A percentile compares a stretch with the other conserved stretches of the same genome.
These are phyloP conservation scores for Diarsia brunnea DNA, from an alignment of 2,888 invertebrate species.

Conservation along the genomic window DNA sequence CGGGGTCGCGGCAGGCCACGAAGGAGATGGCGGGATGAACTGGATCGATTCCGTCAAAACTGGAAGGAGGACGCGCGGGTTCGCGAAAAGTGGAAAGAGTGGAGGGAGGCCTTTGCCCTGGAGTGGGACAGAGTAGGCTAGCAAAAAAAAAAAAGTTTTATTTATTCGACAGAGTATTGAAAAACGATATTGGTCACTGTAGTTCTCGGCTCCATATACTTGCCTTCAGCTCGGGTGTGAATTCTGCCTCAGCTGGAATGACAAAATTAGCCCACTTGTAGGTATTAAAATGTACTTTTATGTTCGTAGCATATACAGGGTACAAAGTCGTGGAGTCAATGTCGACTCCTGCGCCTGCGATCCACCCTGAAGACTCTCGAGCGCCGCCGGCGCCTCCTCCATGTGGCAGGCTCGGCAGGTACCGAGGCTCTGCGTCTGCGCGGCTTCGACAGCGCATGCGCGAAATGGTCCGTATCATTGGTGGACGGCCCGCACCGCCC, in stretches of 20 bases:
- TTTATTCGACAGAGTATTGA: not conserved
- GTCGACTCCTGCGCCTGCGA: slow-evolving; percentile 77
- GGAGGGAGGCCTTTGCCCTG: too few relatives aligned
- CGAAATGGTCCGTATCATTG: slow-evolving; percentile 95
- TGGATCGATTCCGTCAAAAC: too few relatives aligned
- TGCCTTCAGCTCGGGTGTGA: too few relatives aligned
- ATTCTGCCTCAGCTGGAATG: not conserved
- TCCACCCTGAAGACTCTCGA: slow-evolving; percentile 80
- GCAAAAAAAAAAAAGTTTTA: too few relatives aligned
- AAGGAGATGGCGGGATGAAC: too few relatives aligned
- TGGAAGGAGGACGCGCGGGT: too few relatives aligned
- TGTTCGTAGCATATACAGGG: slow-evolving; percentile 72
- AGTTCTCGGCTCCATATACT: not conserved
- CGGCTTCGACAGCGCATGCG: slow-evolving; percentile 83
- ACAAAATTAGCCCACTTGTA: not conserved
- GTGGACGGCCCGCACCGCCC: slow-evolving; percentile 94
- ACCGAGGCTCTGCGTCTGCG: slow-evolving; percentile 75
- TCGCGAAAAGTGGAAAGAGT: too few relatives aligned
- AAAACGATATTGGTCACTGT: not conserved
- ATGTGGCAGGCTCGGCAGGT: slow-evolving; percentile 82
- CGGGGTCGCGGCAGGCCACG: too few relatives aligned
- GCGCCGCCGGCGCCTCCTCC: slow-evolving; percentile 66
- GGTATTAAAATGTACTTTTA: not conserved
- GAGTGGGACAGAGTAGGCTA: too few relatives aligned
- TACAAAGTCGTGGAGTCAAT: slow-evolving; percentile 83